Evolutionary conservation across 1,140 invertebrate genomes (phyloP), one percentile per base, ranked within the genome.

Genomic region (Polypedilum vanderplanki): DNA sequence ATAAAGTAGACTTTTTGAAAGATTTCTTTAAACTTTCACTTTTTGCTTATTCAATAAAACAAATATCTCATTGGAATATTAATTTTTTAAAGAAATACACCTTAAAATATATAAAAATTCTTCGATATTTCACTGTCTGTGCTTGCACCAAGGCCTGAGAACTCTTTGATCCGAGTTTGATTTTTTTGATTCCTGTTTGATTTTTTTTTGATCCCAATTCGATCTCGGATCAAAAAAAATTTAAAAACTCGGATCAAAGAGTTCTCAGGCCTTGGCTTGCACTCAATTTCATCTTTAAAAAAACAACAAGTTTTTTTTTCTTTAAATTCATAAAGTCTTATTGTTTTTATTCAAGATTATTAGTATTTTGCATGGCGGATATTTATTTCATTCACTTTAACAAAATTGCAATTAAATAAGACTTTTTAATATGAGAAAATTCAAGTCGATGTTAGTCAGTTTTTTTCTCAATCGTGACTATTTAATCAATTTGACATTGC

Each of bases 51-150:
- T 70, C 20, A 70, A 70, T 70, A 22, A 70, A 70, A 20, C 17
- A 67, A 70, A 70, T 70, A 20, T 70, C 65, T 70, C 65, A 12
- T 5, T 70, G 17, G 65, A 70, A 70, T 70, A 70, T 70, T 70
- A 70, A 70, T 70, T 20, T 70, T 8, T 18, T 20, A 70, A 70
- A 70, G 7, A 70, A 70, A 70, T 70, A 70, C 18, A 9, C 17
- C 46, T 3, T 57, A 12, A 8, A 70, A 70, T 20, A 70, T 70
- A 22, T 70, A 70, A 70, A 70, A 9, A 70, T 70, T 22, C 5
- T 33, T 33, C 24, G 1, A 33, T 33, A 33, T 33, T 33, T 33
- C 24, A 33, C 24, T 33, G 24, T 33, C 24, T 33, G 24, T 33
- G 24, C 24, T n/a, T 70, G 65, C 7, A 70, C 65, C n/a, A n/a